Evolutionary conservation across 2,888 invertebrate species (phyloP).

Genomic region (Latrodectus elegans): DNA sequence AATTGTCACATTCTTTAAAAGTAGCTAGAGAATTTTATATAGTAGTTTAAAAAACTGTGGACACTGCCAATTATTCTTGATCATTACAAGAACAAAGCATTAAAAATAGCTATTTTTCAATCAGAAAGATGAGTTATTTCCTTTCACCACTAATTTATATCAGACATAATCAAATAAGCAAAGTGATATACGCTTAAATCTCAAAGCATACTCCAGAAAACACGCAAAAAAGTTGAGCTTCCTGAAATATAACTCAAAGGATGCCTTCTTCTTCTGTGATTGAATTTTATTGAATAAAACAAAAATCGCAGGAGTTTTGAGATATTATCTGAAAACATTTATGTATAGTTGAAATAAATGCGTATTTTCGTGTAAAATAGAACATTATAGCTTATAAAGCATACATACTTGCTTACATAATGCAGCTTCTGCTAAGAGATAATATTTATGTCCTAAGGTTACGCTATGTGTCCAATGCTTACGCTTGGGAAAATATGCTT

Average conservation of each 20-base stretch:
- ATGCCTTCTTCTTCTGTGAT: constrained; percentile 1
- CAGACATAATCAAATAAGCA: neutral
- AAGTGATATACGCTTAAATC: neutral
- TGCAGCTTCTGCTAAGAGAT: too few relatives aligned
- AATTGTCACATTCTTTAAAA: neutral
- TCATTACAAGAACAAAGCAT: neutral
- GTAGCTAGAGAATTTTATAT: neutral
- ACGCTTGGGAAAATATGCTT: neutral
- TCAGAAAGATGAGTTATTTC: neutral
- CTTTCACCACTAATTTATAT: neutral
- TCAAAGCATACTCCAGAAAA: neutral
- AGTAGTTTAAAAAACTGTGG: neutral
- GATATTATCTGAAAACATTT: neutral
- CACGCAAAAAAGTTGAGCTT: neutral
- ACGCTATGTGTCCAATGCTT: neutral
- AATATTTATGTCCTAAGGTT: neutral
- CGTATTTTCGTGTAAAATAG: neutral
- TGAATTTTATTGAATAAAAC: neutral
- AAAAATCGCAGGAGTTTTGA: too few relatives aligned
- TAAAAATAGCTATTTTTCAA: neutral
- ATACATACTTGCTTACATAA: too few relatives aligned
- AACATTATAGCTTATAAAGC: neutral
- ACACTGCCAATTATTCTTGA: neutral
- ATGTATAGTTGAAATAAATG: neutral
- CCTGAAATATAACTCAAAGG: neutral